Evolutionary conservation across 2,888 invertebrate species (phyloP).

Genomic region (Sylvicola cinctus): DNA sequence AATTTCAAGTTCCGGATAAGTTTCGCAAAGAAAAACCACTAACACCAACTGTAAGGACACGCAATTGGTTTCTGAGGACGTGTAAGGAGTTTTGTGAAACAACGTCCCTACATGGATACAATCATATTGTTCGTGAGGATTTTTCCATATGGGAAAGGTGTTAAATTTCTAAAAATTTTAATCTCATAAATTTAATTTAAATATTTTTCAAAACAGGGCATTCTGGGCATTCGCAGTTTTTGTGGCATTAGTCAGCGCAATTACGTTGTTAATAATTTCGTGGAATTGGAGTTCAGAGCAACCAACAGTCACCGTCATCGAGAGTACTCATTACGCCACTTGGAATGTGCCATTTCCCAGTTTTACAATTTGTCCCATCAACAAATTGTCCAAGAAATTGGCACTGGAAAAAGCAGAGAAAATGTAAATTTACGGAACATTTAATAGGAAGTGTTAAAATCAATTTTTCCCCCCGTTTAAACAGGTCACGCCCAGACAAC

Average conservation of each 20-base stretch:
- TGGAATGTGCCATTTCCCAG: constrained; percentile 37
- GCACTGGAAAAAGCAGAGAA: constrained; percentile 18
- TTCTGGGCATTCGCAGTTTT: constrained; percentile 34
- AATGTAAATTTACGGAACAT: constrained; percentile 22
- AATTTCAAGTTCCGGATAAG: no score
- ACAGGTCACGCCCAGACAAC: constrained; percentile 19
- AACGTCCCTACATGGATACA: constrained; percentile 49
- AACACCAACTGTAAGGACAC: no score
- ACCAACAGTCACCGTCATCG: constrained; percentile 37
- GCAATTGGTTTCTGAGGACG: constrained; percentile 16
- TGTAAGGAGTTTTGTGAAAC: constrained; percentile 38
- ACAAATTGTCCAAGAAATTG: constrained; percentile 28
- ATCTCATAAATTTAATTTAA: no score
- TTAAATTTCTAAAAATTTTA: no score
- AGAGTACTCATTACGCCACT: constrained; percentile 31
- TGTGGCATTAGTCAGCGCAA: constrained; percentile 30
- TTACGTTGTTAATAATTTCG: constrained; percentile 33
- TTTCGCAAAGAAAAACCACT: no score
- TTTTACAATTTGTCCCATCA: constrained; percentile 33
- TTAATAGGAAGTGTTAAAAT: background rate
- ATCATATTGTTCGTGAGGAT: constrained; percentile 39
- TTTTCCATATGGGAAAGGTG: constrained; percentile 35
- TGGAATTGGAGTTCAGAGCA: constrained; percentile 37
- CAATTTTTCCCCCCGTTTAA: background rate
- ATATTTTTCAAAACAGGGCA: background rate